Evolutionary conservation across 2,797 vertebrate genomes (phyloP).

Genomic region (Pterois miles): DNA sequence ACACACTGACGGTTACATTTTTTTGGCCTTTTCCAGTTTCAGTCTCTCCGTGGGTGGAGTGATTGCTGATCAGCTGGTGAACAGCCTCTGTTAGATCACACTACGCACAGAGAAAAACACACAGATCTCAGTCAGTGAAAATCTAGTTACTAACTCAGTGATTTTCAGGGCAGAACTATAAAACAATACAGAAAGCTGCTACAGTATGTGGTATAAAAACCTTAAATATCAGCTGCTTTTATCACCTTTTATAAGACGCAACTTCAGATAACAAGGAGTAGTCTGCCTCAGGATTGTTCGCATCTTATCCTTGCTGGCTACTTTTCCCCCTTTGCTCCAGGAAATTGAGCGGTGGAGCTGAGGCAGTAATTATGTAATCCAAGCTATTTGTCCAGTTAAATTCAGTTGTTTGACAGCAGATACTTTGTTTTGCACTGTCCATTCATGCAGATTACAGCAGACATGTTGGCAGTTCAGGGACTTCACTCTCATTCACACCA

Average conservation of each 20-base stretch:
- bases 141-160: neutral
- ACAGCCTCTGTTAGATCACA: slow-evolving; percentile 66
- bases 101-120: slow-evolving; percentile 43
- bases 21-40: neutral
- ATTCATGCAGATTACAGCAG: slow-evolving; percentile 7
- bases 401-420: neutral
- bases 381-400: neutral
- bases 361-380: neutral
- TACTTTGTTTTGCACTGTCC: neutral
- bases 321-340: neutral
- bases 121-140: neutral
- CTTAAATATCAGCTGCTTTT: neutral
- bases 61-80: slow-evolving; percentile 73
- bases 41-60: slow-evolving; percentile 24
- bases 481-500: slow-evolving; percentile 6
- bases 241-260: neutral
- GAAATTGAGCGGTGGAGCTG: neutral
- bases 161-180: neutral
- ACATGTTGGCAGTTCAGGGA: slow-evolving; percentile 18
- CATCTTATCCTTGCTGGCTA: neutral
- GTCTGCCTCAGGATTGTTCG: neutral
- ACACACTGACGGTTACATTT: slow-evolving; percentile 25
- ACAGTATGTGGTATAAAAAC: neutral
- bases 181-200: neutral
- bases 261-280: neutral